Conservation (phyloP, 2,888 invertebrate genomes). For the Globia sparganii region DNA sequence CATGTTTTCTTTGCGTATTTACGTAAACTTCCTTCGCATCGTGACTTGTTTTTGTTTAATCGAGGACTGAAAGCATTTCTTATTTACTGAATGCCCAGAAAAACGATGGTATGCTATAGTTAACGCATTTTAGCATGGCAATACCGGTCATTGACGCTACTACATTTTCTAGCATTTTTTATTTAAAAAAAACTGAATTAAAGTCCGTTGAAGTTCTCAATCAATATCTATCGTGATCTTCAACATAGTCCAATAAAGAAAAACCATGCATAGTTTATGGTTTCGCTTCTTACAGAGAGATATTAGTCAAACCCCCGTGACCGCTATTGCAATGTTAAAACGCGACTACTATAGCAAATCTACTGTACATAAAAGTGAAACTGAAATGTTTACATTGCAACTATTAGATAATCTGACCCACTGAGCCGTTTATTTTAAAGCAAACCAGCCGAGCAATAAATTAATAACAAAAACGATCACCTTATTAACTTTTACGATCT, state of each 20-base stretch:
- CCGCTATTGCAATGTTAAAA: background rate
- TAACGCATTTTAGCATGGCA: background rate
- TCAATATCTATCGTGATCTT: background rate
- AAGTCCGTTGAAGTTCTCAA: background rate
- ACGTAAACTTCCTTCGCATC: constrained; percentile 5
- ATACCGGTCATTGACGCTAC: background rate
- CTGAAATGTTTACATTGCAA: background rate
- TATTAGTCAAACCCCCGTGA: background rate
- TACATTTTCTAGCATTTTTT: background rate
- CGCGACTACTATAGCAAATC: background rate
- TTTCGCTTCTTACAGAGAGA: background rate
- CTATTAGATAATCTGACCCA: constrained; percentile 28
- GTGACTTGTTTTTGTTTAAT: constrained; percentile 28
- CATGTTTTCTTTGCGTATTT: constrained; percentile 29
- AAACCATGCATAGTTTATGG: background rate
- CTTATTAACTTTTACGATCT: constrained; percentile 29
- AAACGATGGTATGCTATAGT: background rate
- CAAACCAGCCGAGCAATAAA: constrained; percentile 25
- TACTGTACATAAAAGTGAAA: background rate
- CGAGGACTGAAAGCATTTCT: background rate
- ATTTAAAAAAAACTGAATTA: background rate
- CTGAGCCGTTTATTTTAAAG: constrained; percentile 13
- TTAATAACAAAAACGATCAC: constrained; percentile 13
- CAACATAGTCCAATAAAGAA: background rate
- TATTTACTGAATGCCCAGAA: background rate